phyloP scores from a whole-genome alignment of 2,797 vertebrate species.

The Coranthus polyacanthus region DNA sequence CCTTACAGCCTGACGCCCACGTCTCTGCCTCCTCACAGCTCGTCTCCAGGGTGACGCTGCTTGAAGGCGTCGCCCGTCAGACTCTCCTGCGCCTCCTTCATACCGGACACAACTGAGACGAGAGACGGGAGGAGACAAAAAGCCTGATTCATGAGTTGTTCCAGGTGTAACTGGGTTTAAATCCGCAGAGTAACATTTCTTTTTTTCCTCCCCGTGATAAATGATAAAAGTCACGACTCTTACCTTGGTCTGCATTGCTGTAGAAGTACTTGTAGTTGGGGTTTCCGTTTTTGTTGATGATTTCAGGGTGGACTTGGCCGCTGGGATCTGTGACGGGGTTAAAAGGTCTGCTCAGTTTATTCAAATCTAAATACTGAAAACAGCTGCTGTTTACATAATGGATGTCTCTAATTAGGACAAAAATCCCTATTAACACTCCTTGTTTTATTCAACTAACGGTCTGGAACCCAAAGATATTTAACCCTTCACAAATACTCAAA shows the following conservation, averaged over 20 bases:
- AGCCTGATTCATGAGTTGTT: neutral
- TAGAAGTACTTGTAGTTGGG: conserved; percentile 99
- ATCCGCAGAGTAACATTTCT: no score
- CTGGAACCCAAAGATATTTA: no score
- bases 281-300: conserved; percentile 95
- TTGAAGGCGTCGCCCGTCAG: conserved; percentile 93
- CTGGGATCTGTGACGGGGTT: conserved; percentile 87
- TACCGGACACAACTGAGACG: conserved; percentile 89
- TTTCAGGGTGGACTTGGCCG: conserved; percentile 93
- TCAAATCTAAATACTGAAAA: neutral
- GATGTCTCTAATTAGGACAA: no score
- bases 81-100: conserved; percentile 97
- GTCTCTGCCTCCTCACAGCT: conserved; percentile 77
- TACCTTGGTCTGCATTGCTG: conserved; percentile 96
- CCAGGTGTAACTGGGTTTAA: no score
- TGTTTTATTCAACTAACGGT: no score
- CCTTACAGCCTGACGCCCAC: conserved; percentile 62
- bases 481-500: no score
- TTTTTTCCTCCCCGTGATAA: no score
- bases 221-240: neutral
- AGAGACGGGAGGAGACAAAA: neutral
- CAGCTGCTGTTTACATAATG: neutral
- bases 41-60: conserved; percentile 87
- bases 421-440: no score
- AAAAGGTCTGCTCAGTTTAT: neutral